phyloP scores from a whole-genome alignment of 2,888 invertebrate genomes.

The Phania funesta region DNA sequence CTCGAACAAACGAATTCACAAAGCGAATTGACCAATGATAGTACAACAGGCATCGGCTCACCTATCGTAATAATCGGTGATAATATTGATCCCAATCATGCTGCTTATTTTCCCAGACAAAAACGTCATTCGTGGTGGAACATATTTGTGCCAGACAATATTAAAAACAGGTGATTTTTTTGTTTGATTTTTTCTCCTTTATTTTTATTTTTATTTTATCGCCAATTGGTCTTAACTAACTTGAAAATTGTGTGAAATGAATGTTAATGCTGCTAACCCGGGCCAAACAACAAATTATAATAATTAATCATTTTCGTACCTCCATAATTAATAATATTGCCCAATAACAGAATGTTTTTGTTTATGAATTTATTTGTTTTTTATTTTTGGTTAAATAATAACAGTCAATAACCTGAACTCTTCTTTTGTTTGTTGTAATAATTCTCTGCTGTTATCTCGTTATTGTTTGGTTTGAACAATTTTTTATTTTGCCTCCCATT shows the following conservation, averaged over 20 bases:
- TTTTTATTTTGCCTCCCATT: conserved; percentile 28
- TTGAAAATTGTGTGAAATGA: conserved; percentile 69
- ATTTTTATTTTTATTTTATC: conserved; percentile 44
- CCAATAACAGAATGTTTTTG: conserved; percentile 14
- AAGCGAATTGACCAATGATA: conserved; percentile 68
- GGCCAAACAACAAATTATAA: background rate
- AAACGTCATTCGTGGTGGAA: conserved; percentile 95
- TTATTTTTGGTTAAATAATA: conserved; percentile 26
- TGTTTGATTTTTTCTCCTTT: conserved; percentile 45
- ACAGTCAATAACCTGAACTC: conserved; percentile 55
- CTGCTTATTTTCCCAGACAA: conserved; percentile 81
- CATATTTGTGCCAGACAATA: conserved; percentile 89
- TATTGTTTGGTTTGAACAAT: conserved; percentile 53
- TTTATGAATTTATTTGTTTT: conserved; percentile 15
- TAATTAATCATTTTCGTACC: conserved; percentile 20
- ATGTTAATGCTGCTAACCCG: conserved; percentile 55
- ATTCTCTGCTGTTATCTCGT: conserved; percentile 46
- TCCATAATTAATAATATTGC: conserved; percentile 5
- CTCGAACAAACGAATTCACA: conserved; percentile 68
- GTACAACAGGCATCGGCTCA: conserved; percentile 70
- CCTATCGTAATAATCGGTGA: conserved; percentile 71
- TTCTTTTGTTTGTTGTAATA: conserved; percentile 7
- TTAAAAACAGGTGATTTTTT: conserved; percentile 83
- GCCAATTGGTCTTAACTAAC: conserved; percentile 45
- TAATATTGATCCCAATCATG: conserved; percentile 74